These are phyloP conservation scores for Balearica regulorum DNA, from an alignment of 2,797 vertebrate genomes.

Conservation along the genomic window DNA sequence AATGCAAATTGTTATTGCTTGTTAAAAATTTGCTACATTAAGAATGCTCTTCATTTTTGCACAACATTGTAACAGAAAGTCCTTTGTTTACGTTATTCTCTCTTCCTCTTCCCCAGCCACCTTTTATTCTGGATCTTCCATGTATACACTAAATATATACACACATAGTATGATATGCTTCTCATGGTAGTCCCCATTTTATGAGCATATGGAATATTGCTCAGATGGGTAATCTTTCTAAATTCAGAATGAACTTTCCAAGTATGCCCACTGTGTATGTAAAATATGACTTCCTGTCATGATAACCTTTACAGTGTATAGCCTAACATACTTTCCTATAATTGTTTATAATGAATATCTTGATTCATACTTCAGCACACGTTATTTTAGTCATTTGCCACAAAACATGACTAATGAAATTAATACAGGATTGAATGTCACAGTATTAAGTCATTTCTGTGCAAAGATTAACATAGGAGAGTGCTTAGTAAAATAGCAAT, in stretches of 20 bases:
- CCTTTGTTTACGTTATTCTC: not conserved
- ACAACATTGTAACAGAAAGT: not conserved
- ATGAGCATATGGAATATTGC: not conserved
- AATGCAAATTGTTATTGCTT: not conserved
- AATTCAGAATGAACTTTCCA: conserved; percentile 29
- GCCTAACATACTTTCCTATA: conserved; percentile 43
- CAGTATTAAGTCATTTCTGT: not conserved
- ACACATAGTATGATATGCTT: not conserved
- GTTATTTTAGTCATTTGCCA: conserved; percentile 13
- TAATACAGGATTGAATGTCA: not conserved
- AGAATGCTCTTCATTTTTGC: not conserved
- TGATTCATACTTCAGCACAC: conserved; percentile 7
- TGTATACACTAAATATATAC: not conserved
- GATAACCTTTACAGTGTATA: conserved; percentile 52
- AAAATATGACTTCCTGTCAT: conserved; percentile 50
- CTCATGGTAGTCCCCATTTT: not conserved
- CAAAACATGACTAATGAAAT: conserved; percentile 36
- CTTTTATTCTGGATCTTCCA: not conserved
- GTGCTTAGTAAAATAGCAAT: not conserved
- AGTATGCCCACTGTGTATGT: conserved; percentile 25
- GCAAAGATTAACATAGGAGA: not conserved
- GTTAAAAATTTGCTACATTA: not conserved
- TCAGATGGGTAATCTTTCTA: conserved; percentile 29
- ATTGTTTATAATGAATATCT: conserved; percentile 48
- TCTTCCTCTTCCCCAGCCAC: not conserved